phyloP scores from a whole-genome alignment of 1,140 invertebrate species.

The Calephelis nemesis region DNA sequence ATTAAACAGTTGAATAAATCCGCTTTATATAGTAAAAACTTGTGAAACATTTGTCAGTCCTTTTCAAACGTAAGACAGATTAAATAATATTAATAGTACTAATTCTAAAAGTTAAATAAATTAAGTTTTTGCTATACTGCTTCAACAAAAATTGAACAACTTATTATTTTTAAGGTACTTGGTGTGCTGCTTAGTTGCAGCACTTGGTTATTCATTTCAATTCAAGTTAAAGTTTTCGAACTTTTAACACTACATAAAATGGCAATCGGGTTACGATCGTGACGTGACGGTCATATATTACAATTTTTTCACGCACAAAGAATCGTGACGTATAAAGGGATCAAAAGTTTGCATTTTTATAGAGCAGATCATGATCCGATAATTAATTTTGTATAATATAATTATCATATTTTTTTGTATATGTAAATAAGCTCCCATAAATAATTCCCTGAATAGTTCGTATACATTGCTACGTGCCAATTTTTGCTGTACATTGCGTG shows the following conservation, averaged over 20 bases:
- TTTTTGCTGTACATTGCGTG: conserved; percentile 24
- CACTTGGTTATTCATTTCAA: no score
- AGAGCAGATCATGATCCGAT: not conserved
- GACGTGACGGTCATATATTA: not conserved
- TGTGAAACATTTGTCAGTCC: no score
- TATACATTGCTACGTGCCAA: conserved; percentile 30
- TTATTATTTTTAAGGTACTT: no score
- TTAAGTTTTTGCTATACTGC: no score
- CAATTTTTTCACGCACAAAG: not conserved
- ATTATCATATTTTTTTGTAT: conserved; percentile 1
- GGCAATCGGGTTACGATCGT: not conserved
- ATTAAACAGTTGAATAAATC: not conserved
- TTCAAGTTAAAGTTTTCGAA: no score
- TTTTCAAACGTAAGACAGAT: not conserved
- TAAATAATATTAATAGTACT: not conserved
- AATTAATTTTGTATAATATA: conserved; percentile 4
- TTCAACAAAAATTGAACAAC: no score
- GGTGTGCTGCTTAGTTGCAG: no score
- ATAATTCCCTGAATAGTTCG: not conserved
- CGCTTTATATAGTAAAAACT: no score
- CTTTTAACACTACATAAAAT: no score
- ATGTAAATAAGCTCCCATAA: conserved; percentile 11
- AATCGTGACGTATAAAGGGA: conserved; percentile 4
- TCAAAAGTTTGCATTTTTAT: conserved; percentile 15
- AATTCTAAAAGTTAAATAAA: no score